These are phyloP conservation scores for Ormyrus pomaceus DNA, from an alignment of 2,888 invertebrate species.

Conservation along the genomic window DNA sequence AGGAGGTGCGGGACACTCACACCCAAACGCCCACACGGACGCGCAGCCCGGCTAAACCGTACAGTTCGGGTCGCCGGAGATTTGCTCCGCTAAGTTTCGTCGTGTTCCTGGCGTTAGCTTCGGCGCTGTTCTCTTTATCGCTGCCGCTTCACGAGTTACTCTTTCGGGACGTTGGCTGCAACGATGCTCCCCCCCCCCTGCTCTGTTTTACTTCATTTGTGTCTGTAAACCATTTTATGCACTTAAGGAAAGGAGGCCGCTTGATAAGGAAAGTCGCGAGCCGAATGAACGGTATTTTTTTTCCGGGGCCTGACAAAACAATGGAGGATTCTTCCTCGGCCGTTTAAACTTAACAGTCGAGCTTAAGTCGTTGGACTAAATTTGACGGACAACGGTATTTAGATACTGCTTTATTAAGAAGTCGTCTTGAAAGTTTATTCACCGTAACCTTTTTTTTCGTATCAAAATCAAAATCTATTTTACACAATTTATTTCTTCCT, in stretches of 20 bases:
- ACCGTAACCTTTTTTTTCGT: no score
- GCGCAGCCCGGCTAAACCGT: conserved; percentile 59
- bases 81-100: conserved; percentile 68
- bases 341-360: no score
- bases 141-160: conserved; percentile 24
- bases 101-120: conserved; percentile 45
- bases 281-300: not conserved
- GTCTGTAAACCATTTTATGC: conserved; percentile 41
- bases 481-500: no score
- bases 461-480: no score
- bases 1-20: conserved; percentile 58
- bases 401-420: no score
- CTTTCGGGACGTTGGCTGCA: conserved; percentile 9
- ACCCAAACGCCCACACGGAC: conserved; percentile 65
- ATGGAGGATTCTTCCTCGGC: no score
- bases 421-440: no score
- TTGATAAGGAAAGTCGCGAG: conserved; percentile 22
- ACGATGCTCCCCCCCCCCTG: not conserved
- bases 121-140: conserved; percentile 56
- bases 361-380: no score
- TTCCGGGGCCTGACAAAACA: no score
- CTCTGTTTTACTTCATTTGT: conserved; percentile 54
- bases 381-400: no score
- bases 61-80: conserved; percentile 65
- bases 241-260: conserved; percentile 35